Evolutionary conservation across 1,140 invertebrate species (phyloP), one percentile per base, ranked within the genome.

Genomic region (Atopsyche davidsoni): DNA sequence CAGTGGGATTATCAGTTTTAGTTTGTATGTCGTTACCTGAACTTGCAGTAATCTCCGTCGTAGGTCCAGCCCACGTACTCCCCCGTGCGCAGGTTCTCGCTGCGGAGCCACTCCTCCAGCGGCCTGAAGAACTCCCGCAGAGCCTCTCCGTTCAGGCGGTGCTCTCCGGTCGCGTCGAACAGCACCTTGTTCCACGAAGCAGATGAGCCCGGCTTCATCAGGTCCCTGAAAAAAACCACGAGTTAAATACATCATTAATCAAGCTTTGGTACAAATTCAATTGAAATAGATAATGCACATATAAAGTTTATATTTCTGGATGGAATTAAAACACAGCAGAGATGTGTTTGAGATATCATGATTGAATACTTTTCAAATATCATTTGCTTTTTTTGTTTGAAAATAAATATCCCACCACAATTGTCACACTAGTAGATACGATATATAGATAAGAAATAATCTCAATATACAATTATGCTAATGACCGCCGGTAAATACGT

Each of bases 121-220:
- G 94, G 95, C 13, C 82, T 73, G 77, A 97, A 98, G 68, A 94
- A 98, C 61, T 96, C 87, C 35, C 90, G 68, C n/a, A 98, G 66
- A 0, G 93, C 89, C 23, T 77, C 77, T 11, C 91, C 87, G 62
- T 87, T 86, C 36, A 97, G 72, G 36, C 83, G 76, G 9, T 75
- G 73, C 61, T 89, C 86, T 9, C 89, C 89, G 1, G 86, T 89
- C 0, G 89, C 78, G 54, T 86, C 82, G 54, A 83, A 77, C 32
- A 98, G 73, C 0, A 85, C 81, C 52, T 92, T 83, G 45, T 82
- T 81, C 94, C 94, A 97, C 0, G 88, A 85, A 51, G 80, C 72
- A 1, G 91, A 93, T 1, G 83, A 83, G 1, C 95, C 94, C 51
- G 85, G 80, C 57, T 83, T 78, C 81, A 97, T 88, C 11, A 96